These are phyloP conservation scores for Leptopilina boulardi DNA, from an alignment of 1,140 invertebrate species.

Conservation along the genomic window DNA sequence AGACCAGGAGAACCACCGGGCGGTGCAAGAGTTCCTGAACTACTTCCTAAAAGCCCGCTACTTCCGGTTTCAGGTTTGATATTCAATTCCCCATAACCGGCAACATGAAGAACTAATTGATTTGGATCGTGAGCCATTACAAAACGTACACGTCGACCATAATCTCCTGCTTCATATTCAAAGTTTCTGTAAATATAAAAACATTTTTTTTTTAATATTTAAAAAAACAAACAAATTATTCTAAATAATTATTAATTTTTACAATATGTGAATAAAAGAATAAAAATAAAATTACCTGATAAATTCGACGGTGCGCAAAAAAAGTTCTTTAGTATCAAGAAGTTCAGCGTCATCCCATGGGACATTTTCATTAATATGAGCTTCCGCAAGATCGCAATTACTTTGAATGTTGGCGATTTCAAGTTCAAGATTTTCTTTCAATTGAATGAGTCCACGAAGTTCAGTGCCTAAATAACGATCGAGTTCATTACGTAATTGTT, in stretches of 20 bases:
- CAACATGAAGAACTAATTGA: conserved; percentile 89
- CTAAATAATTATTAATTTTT: background rate
- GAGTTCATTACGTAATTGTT: conserved; percentile 90
- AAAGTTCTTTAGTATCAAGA: conserved; percentile 96
- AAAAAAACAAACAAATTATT: too few relatives aligned
- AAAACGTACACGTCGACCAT: conserved; percentile 89
- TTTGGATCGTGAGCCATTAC: conserved; percentile 92
- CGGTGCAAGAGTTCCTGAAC: conserved; percentile 79
- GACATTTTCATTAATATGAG: conserved; percentile 91
- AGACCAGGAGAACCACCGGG: conserved; percentile 82
- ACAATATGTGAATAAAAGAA: conserved; percentile 41
- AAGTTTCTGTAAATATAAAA: conserved; percentile 82
- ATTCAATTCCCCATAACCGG: conserved; percentile 91
- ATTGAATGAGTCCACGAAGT: conserved; percentile 85
- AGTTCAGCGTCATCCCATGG: conserved; percentile 92
- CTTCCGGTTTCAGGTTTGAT: conserved; percentile 79
- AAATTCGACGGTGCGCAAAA: conserved; percentile 95
- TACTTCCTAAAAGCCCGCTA: conserved; percentile 70
- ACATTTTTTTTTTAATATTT: background rate
- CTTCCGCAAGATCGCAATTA: conserved; percentile 97
- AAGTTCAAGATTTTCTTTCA: conserved; percentile 95
- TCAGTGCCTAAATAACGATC: conserved; percentile 91
- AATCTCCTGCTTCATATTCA: conserved; percentile 93
- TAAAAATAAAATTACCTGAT: conserved; percentile 75
- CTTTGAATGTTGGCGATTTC: conserved; percentile 95